Evolutionary conservation across 2,797 vertebrate genomes (phyloP), one percentile per base, ranked within the genome.

Genomic region (Gymnopithys bicolor): DNA sequence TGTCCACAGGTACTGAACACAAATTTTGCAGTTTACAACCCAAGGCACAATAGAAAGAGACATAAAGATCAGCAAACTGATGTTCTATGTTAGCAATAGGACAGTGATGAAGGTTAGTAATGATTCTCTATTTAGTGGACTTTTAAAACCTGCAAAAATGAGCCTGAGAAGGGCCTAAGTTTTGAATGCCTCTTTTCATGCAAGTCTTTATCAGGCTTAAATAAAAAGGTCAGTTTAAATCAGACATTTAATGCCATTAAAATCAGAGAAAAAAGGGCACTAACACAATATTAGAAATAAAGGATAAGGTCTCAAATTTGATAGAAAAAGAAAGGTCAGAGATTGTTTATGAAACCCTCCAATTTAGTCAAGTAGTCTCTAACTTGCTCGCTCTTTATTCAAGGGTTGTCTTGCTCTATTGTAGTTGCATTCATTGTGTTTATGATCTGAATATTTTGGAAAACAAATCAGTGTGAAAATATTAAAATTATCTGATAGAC

Each of bases 171-270:
- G 19, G 9, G 8, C 7, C 25, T 33, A 32, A 58, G 13, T 77
- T 24, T 60, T 39, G 24, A 70, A 77, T 52, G 13, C 3, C 63
- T 71, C 33, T 88, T 86, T 89, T 14, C 25, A 66, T 67, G 21
- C 25, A 81, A 52, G 49, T 33, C 49, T 67, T 81, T 58, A 76
- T 28, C 19, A 23, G 30, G 18, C 28, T 90, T 81, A 58, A 83
- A 69, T 43, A 17, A 70, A 94, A 95, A 92, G 49, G 45, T 84
- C 80, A 75, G 8, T 78, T 86, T 86, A 88, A 77, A 81, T 60
- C 73, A 86, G 45, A 70, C 6, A 48, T 53, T 30, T 93, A 75
- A 81, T 75, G 37, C 19, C 84, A 89, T 64, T 88, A 88, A 84
- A 80, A 74, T 63, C 24, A 81, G 64, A 88, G 55, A 59, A 80